Base-by-base conservation (phyloP, 1,140 invertebrate species). In the Acyrthosiphon pisum region DNA sequence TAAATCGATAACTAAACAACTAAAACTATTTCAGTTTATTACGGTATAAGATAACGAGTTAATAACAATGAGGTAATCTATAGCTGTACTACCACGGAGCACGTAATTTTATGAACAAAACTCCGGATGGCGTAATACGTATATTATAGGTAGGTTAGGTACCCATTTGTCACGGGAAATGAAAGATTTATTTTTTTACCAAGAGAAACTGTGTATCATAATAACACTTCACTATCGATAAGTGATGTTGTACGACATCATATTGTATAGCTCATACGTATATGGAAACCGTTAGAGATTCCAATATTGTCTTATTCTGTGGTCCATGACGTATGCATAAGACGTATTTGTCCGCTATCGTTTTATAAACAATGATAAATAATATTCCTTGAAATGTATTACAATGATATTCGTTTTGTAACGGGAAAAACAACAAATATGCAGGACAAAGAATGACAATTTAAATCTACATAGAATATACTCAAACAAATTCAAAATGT, bases 111-210 rank as follows among this genome's bases (percentile, higher is more conserved):
- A 35, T 76, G 23, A 76, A n/a, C 30, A 18, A n/a, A 76, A n/a
- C 60, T 76, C n/a, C 60, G 60, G 11, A n/a, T 76, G 14, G 30
- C 14, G 60, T n/a, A 76, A 18, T n/a, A 14, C 48, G 48, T 48
- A 48, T 18, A 14, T 6, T 0, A 1, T 48, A 48, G 48, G 11
- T 48, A 48, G 48, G 11, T 18, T 48, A 48, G 48, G 11, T n/a
- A 68, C 60, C n/a, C 60, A 76, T 76, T 76, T 76, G 60, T 76
- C 60, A 76, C 60, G 60, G 60, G 30, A 76, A 76, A 76, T n/a
- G 26, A 68, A 68, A 30, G 26, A 68, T n/a, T 30, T 4, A 30
- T 68, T n/a, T 68, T 68, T n/a, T 76, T n/a, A 53, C 14, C n/a
- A 76, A 76, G 30, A 68, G 60, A 68, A 68, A 68, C 30, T 68